Evolutionary conservation across 2,888 invertebrate species (phyloP), one percentile per base, ranked within the genome.

Genomic region (Lasius fuliginosus): DNA sequence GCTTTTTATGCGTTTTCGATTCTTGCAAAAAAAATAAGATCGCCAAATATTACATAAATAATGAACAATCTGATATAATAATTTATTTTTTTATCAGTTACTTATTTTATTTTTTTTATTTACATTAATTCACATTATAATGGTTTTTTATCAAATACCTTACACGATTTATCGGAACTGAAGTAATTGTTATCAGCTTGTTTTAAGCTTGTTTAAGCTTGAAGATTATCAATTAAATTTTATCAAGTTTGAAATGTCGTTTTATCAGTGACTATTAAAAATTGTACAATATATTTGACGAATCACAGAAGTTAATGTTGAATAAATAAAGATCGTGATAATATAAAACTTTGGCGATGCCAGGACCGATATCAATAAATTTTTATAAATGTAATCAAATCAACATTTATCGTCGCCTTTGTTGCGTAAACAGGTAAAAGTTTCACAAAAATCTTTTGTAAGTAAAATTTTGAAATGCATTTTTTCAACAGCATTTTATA

Each of bases 301-400:
- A 49, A 49, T n/a, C 6, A 27, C 27, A 18, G 49, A 12, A 65
- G 18, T 64, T 75, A 30, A 46, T 40, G 6, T 9, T 27, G 11
- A 36, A 73, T 18, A 40, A 73, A 73, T 23, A 49, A 36, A 15
- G 6, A 12, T 33, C 15, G 27, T 27, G 18, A 33, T n/a, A 23
- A 46, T 15, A 4, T 56, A 9, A 58, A 73, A 3, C 12, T 23
- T 56, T 2, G 12, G n/a, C 18, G 27, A 30, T 18, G 11, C 8
- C 4, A 74, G 12, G 12, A 42, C 40, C 27, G 27, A 60, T 73
- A 56, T 60, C 18, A 15, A 18, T 73, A 40, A 58, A 27, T 58
- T 58, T 40, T 27, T 23, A 56, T 71, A 1, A 58, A 73, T 73
- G 3, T 40, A 73, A 73, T 56, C 27, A 58, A 40, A 74, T 58